Percentiles rank a stretch among this genome's conserved stretches.
phyloP scores from a whole-genome alignment of 2,888 invertebrate species.

The Carabus problematicus region DNA sequence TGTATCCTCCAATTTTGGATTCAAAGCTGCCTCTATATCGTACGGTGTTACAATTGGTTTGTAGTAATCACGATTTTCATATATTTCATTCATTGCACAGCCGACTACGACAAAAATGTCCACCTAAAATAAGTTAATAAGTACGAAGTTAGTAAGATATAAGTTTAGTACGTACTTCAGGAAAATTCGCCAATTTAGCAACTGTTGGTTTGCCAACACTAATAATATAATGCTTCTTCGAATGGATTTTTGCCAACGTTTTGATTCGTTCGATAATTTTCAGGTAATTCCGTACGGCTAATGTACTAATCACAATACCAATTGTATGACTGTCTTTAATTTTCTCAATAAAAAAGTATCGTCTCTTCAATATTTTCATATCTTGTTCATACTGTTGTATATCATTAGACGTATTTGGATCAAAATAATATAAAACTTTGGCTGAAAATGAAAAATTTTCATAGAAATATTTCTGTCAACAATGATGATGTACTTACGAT shows the following conservation, averaged over 20 bases:
- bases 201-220: conserved; percentile 95
- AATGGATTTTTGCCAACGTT: conserved; percentile 72
- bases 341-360: conserved; percentile 86
- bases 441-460: conserved; percentile 58
- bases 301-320: conserved; percentile 90
- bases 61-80: conserved; percentile 84
- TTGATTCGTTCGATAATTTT: conserved; percentile 78
- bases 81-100: conserved; percentile 89
- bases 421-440: conserved; percentile 65
- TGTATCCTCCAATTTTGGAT: conserved; percentile 60
- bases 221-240: conserved; percentile 89
- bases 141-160: not conserved
- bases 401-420: conserved; percentile 59
- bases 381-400: conserved; percentile 54
- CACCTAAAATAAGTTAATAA: conserved; percentile 65
- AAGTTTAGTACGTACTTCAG: conserved; percentile 66
- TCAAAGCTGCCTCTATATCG: conserved; percentile 87
- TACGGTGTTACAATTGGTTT: conserved; percentile 91
- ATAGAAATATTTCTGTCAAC: conserved; percentile 23
- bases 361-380: conserved; percentile 75
- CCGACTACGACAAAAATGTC: conserved; percentile 92
- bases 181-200: conserved; percentile 94
- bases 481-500: conserved; percentile 45
- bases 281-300: conserved; percentile 82
- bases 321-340: conserved; percentile 88